Percentiles rank a stretch among this genome's conserved stretches.
Conservation (phyloP, 1,140 invertebrate species). For the Vanessa atalanta region DNA sequence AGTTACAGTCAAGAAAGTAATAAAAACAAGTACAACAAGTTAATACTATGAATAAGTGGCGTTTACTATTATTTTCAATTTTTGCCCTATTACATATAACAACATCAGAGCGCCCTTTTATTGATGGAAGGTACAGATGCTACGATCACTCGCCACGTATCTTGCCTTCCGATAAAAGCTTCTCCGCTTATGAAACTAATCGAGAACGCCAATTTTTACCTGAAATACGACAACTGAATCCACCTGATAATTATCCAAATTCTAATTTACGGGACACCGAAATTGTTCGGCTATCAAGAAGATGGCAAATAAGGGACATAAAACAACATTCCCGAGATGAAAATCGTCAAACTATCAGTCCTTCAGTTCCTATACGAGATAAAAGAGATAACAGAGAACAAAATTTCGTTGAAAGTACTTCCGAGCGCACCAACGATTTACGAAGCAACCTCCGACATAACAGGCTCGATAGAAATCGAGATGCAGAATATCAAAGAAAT, state of each 20-base stretch:
- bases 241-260: neutral
- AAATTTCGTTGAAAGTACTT: slow-evolving; percentile 2
- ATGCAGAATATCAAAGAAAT: neutral
- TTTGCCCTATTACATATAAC: slow-evolving; percentile 60
- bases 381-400: neutral
- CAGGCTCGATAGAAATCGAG: neutral
- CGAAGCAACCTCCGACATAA: neutral
- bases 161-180: slow-evolving; percentile 31
- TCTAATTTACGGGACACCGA: neutral
- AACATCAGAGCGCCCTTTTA: slow-evolving; percentile 54
- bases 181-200: slow-evolving; percentile 10
- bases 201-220: slow-evolving; percentile 13
- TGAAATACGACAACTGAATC: slow-evolving; percentile 3
- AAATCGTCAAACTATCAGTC: neutral
- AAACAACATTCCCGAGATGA: neutral
- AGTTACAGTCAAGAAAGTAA: slow-evolving; percentile 50
- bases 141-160: slow-evolving; percentile 43
- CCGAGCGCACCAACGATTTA: neutral
- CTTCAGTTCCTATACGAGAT: too few relatives aligned
- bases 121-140: slow-evolving; percentile 67
- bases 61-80: slow-evolving; percentile 65
- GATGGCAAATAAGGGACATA: neutral
- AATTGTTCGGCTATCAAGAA: neutral
- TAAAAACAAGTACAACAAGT: slow-evolving; percentile 46
- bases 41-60: slow-evolving; percentile 76